Conservation (phyloP, 2,888 invertebrate genomes). For the Linyphia triangularis region DNA sequence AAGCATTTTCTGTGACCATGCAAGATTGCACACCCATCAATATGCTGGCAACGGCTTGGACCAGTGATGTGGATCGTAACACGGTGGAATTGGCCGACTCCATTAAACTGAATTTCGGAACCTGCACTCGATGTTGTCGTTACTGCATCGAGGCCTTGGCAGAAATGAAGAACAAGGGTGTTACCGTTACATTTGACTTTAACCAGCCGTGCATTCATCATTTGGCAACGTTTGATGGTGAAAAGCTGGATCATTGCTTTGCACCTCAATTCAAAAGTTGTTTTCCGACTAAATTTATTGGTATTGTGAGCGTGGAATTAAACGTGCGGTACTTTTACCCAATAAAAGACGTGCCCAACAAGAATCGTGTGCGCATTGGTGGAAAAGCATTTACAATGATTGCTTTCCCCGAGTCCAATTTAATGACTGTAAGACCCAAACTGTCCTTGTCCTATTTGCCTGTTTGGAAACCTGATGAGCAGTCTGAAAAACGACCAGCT, state of each 20-base stretch:
- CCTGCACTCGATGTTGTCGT: not conserved
- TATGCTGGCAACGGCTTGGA: not conserved
- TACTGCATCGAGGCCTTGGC: not conserved
- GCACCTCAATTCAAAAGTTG: not conserved
- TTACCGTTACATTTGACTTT: not conserved
- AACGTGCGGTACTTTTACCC: slow-evolving; percentile 4
- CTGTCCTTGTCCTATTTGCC: not conserved
- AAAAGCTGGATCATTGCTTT: not conserved
- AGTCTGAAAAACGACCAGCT: not conserved
- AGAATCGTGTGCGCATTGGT: not conserved
- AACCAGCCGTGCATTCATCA: not conserved
- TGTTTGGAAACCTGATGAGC: not conserved
- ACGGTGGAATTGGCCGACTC: not conserved
- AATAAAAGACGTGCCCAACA: too few relatives aligned
- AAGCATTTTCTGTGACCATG: not conserved
- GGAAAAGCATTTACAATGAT: not conserved
- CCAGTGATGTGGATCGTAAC: not conserved
- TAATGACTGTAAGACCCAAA: not conserved
- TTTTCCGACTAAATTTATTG: not conserved
- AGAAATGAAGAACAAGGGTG: not conserved
- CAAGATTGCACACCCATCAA: not conserved
- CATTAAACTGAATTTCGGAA: not conserved
- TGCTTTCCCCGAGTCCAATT: not conserved
- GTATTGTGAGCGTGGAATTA: not conserved
- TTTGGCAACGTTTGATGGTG: not conserved